Evolutionary conservation across 2,113 vertebrate species (phyloP).

Genomic region (Jaculus jaculus): DNA sequence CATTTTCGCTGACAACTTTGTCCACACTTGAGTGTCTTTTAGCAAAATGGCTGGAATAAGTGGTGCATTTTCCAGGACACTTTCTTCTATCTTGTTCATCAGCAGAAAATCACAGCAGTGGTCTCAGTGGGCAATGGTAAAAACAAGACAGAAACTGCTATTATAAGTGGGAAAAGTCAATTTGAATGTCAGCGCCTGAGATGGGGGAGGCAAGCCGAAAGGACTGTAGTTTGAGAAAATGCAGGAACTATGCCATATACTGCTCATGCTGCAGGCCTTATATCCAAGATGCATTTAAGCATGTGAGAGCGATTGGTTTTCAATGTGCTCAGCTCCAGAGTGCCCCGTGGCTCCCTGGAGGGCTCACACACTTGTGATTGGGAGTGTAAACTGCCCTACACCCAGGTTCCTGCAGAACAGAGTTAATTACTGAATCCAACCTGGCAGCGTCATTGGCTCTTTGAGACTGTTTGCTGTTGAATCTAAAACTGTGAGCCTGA

Average conservation of each 20-base stretch:
- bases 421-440: neutral
- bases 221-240: conserved; percentile 77
- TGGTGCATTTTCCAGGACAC: conserved; percentile 75
- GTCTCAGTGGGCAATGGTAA: conserved; percentile 79
- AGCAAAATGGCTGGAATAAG: conserved; percentile 82
- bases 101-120: conserved; percentile 81
- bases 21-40: conserved; percentile 74
- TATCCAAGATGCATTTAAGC: conserved; percentile 35
- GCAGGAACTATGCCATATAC: conserved; percentile 55
- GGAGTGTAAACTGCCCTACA: neutral
- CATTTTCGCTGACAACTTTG: conserved; percentile 77
- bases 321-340: conserved; percentile 27
- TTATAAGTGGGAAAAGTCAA: conserved; percentile 83
- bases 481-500: neutral
- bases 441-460: neutral
- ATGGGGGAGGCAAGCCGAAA: conserved; percentile 67
- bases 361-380: neutral
- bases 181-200: conserved; percentile 83
- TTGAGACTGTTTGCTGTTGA: neutral
- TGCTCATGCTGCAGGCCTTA: conserved; percentile 41
- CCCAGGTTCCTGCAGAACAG: neutral
- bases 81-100: conserved; percentile 76
- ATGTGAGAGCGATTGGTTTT: conserved; percentile 49
- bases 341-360: neutral
- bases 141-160: conserved; percentile 79